phyloP scores from a whole-genome alignment of 2,888 invertebrate species.

The Empis livida region DNA sequence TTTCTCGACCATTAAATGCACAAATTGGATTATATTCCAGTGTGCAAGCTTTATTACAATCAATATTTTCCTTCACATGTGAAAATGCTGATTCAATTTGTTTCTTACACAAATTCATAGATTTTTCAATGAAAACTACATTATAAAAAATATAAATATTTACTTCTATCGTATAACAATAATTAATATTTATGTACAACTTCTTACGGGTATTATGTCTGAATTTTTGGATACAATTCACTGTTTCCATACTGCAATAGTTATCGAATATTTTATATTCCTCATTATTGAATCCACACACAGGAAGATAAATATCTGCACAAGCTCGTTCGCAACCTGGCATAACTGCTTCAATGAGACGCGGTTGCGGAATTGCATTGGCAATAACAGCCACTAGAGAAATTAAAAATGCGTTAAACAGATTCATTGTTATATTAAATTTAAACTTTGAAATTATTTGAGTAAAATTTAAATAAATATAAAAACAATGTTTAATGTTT shows the following conservation, averaged over 20 bases:
- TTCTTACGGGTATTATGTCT: not conserved
- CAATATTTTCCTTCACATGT: not conserved
- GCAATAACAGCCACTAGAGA: too few relatives aligned
- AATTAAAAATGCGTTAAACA: too few relatives aligned
- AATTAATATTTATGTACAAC: too few relatives aligned
- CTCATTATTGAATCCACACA: not conserved
- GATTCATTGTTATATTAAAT: too few relatives aligned
- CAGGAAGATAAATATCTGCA: not conserved
- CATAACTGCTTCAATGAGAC: too few relatives aligned
- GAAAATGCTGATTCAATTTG: not conserved
- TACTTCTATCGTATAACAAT: not conserved
- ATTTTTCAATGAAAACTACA: not conserved
- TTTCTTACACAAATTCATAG: not conserved
- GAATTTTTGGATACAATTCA: not conserved
- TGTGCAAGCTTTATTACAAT: constrained; percentile 1
- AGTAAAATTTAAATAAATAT: too few relatives aligned
- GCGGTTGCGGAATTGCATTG: too few relatives aligned
- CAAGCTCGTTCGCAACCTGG: not conserved
- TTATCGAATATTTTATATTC: not conserved
- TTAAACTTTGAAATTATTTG: too few relatives aligned
- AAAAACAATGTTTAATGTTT: too few relatives aligned
- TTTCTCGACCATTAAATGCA: constrained; percentile 1
- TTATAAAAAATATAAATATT: not conserved
- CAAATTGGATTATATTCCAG: constrained; percentile 6
- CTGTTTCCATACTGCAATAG: not conserved